Base-by-base conservation (phyloP, 2,797 vertebrate species). In the Euthynnus affinis region DNA sequence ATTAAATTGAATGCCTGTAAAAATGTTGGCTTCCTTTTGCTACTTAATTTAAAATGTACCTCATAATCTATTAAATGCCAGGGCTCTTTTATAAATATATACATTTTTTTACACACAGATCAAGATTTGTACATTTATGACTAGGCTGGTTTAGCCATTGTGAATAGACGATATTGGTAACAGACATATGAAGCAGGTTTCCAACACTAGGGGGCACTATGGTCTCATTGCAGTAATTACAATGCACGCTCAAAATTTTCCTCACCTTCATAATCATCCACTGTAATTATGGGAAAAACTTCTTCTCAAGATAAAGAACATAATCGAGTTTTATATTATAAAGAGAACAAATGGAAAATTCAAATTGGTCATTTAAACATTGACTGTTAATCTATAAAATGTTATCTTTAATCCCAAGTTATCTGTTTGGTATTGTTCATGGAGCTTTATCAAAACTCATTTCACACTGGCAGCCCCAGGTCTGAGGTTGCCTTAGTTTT, bases 1-100 rank as follows among this genome's bases (percentile, higher is more conserved):
- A 94, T 89, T 90, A 94, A 94, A 95, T 74, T 84, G 74, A 92
- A 93, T 93, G 92, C 92, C 88, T 92, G 88, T 88, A 84, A 53
- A 77, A 59, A 73, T 22, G 37, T 29, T 61, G 61, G 15, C 34
- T 79, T 61, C 34, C 37, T 32, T 23, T 46, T 70, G 42, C 42
- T 2, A 23, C 22, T 49, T 77, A 0, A 71, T 82, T 82, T 70
- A 42, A 55, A 9, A 20, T 59, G 7, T 42, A 2, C 0, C 32
- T 85, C 2, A 22, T 65, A 18, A 15, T 51, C 10, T 15, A 20
- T 5, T 51, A 48, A 46, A 46, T 57, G 9, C 23, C 1, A 51
- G 4, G 2, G 18, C 3, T 58, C 1, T 58, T 63, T 52, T n/a
- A 80, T 4, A 27, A 58, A 23, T 17, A 69, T 58, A 40, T 57